phyloP scores from a whole-genome alignment of 2,113 vertebrate genomes.

The Martes martes region DNA sequence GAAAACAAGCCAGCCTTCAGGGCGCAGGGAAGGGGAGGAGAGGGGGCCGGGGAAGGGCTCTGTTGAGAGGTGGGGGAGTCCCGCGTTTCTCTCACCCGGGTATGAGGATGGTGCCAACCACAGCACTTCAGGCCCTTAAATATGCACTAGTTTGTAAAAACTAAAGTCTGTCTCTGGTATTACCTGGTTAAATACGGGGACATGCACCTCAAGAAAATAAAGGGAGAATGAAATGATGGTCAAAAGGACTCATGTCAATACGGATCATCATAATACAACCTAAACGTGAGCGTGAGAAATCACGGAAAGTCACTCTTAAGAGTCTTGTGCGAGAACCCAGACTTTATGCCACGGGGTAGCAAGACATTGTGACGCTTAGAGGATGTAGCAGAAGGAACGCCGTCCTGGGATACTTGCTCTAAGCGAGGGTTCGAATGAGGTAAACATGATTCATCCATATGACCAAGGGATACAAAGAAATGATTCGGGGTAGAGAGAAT shows the following conservation, averaged over 20 bases:
- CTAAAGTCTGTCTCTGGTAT: background rate
- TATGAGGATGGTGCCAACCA: background rate
- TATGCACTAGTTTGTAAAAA: background rate
- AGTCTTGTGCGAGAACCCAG: background rate
- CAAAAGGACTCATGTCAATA: background rate
- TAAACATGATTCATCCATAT: background rate
- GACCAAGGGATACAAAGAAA: background rate
- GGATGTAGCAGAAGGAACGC: background rate
- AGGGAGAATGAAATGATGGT: background rate
- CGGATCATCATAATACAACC: background rate
- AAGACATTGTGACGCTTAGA: background rate
- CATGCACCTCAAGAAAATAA: background rate
- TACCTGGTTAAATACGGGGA: background rate
- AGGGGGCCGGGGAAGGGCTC: background rate
- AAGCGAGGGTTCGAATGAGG: background rate
- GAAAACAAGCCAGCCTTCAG: background rate
- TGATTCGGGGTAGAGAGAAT: background rate
- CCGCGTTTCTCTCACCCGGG: background rate
- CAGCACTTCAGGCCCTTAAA: background rate
- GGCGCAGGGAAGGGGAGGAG: background rate
- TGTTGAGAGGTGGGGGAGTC: too few species aligned
- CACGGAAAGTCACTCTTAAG: background rate
- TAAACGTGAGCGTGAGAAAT: background rate
- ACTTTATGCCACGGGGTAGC: background rate
- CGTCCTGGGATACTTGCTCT: background rate